Base-by-base conservation (phyloP, 2,113 vertebrate species). In the Odontesthes bonariensis region DNA sequence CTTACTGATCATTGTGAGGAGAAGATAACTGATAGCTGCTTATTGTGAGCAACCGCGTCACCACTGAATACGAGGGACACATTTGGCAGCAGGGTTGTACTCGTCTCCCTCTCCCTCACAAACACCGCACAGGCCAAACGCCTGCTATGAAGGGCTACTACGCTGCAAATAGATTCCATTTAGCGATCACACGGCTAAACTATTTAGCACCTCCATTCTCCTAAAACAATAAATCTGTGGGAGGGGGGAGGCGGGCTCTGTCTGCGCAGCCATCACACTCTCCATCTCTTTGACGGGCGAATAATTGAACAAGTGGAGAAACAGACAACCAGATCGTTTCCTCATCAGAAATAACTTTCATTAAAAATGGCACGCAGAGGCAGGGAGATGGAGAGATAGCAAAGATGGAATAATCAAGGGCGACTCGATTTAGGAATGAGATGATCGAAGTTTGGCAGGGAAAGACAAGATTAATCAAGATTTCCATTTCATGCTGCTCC, bases 261-360 rank as follows among this genome's bases (percentile, higher is more conserved):
- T 72, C 82, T 35, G 63, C 57, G 56, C 27, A 57, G 79, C 73
- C 54, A 62, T n/a, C 35, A 74, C 77, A 33, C 87, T 83, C 78
- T 88, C 74, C 67, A 84, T 90, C 86, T 89, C 77, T 85, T 63
- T 63, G 86, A 87, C 67, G 58, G 59, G 68, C 67, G 71, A 77
- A 79, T 84, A 88, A 84, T 88, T 89, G 81, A 88, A 86, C 84
- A 87, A 90, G 79, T 74, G 78, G 74, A 84, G 68, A 69, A 66
- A 72, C 68, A 83, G 82, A 83, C 62, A 73, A 77, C 73, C 51
- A 59, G 85, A 90, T 77, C 5, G 27, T 78, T 90, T 85, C 74
- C 59, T 86, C 82, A 84, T 89, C 74, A 89, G 69, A 83, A 84
- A 86, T 69, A 86, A 82, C 63, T 81, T 86, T 86, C 70, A 85